Evolutionary conservation across 2,113 vertebrate species (phyloP), one percentile per base, ranked within the genome.

Genomic region (Pelmatolapia mariae): DNA sequence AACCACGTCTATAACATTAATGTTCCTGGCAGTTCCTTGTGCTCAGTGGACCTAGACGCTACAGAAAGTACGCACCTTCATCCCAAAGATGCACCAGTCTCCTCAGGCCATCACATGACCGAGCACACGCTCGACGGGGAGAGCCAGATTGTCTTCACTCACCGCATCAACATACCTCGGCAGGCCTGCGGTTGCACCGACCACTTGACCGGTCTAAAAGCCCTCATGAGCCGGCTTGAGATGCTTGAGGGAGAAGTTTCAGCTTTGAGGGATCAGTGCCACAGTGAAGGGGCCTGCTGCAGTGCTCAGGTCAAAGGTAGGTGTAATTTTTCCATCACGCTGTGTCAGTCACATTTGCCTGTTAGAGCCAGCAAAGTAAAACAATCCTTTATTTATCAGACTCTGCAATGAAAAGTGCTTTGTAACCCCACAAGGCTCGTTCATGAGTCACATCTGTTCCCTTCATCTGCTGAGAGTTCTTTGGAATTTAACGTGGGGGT

Each of bases 1-100:
- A 99, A 98, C 93, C 98, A 99, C 0, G 93, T 99, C 89, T 99
- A 99, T 91, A 99, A 98, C 93, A 98, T 99, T 90, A 98, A 99
- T 16, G 92, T 99, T 54, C 98, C 98, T 0, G 80, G 96, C 57
- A 96, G 97, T 22, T 95, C 97, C 36, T 95, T 97, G 78, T 99
- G 98, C 87, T 97, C 97, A 0, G 97, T 98, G 89, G 96, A 98
- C 92, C 94, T 98, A 90, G 98, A 99, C 9, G 76, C 97, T 1
- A 88, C 96, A 0, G 96, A 95, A 0, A 95, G 95, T 1, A 84
- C 91, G 1, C 95, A 96, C 33, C 84, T 97, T 50, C 94, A 90
- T 5, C 68, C 95, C 0, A 93, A 93, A 12, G 91, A 95, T 3
- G 57, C 59, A 7, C 45, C 86, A 2, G n/a, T 87, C 1, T 94